Percentiles rank a stretch among this genome's conserved stretches.
Evolutionary conservation across 2,797 vertebrate genomes (phyloP).

Genomic region (Sebastes nivosus): DNA sequence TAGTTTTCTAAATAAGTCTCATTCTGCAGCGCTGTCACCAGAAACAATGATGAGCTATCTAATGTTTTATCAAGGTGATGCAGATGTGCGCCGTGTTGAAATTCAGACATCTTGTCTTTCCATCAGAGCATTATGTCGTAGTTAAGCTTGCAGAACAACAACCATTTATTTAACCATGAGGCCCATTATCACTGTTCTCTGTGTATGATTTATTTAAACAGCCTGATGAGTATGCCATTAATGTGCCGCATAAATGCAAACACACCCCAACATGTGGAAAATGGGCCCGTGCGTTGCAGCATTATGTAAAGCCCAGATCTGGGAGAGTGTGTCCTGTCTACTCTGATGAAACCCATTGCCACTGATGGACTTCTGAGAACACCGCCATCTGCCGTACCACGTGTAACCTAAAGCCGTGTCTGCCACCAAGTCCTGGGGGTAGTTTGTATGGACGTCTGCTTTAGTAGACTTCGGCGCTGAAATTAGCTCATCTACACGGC

Average conservation of each 20-base stretch:
- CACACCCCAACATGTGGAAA: conserved; percentile 46
- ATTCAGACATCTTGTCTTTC: conserved; percentile 10
- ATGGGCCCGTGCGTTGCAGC: conserved; percentile 45
- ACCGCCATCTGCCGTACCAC: conserved; percentile 80
- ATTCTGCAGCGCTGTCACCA: conserved; percentile 67
- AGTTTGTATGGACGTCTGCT: conserved; percentile 79
- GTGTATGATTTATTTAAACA: conserved; percentile 72
- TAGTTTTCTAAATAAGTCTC: conserved; percentile 80
- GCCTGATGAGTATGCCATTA: conserved; percentile 59
- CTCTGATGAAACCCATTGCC: conserved; percentile 67
- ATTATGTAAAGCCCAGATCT: conserved; percentile 61
- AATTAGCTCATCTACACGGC: conserved; percentile 78
- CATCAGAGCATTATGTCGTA: conserved; percentile 17
- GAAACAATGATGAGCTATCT: conserved; percentile 63
- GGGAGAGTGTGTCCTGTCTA: conserved; percentile 65
- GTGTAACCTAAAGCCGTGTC: conserved; percentile 70
- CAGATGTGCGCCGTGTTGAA: conserved; percentile 31
- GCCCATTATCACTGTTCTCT: conserved; percentile 55
- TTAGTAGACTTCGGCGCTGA: conserved; percentile 70
- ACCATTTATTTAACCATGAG: conserved; percentile 53
- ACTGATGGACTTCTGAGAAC: conserved; percentile 76
- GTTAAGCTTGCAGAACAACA: conserved; percentile 43
- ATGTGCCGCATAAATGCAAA: conserved; percentile 56
- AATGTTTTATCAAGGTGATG: conserved; percentile 56
- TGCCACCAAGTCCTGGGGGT: conserved; percentile 72